Conservation (phyloP, 2,797 vertebrate species). For the Chaetodon trifasciatus region DNA sequence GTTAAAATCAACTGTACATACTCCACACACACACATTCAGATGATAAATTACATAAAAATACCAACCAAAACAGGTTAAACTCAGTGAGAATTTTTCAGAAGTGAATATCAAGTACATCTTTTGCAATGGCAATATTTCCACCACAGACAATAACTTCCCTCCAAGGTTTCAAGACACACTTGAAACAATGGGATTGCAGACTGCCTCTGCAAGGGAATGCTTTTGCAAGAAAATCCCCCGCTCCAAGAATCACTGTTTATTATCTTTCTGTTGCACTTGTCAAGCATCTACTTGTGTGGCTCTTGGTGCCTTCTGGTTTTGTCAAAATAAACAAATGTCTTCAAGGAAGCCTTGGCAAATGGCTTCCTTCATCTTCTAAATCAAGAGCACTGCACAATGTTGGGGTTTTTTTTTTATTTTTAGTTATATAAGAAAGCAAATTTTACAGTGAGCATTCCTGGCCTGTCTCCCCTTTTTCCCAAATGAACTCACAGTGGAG, state of each 20-base stretch:
- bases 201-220: slow-evolving; percentile 1
- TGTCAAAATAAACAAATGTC: slow-evolving; percentile 69
- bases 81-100: neutral
- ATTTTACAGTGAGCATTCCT: slow-evolving; percentile 10
- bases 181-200: neutral
- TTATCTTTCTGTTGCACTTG: slow-evolving; percentile 65
- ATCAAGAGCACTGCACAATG: slow-evolving; percentile 39
- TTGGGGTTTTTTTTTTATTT: slow-evolving; percentile 23
- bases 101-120: neutral
- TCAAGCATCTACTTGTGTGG: slow-evolving; percentile 67
- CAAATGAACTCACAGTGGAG: slow-evolving; percentile 59
- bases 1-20: neutral
- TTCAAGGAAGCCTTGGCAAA: slow-evolving; percentile 49
- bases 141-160: neutral
- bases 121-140: neutral
- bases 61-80: neutral
- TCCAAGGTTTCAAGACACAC: slow-evolving; percentile 8
- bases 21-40: neutral
- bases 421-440: slow-evolving; percentile 19
- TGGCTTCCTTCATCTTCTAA: slow-evolving; percentile 36
- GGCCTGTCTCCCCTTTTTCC: slow-evolving; percentile 27
- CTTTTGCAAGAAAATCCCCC: slow-evolving; percentile 30
- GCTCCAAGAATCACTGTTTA: slow-evolving; percentile 46
- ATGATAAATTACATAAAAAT: neutral
- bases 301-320: slow-evolving; percentile 39